Evolutionary conservation across 2,888 invertebrate genomes (phyloP).

Genomic region (Caenorhabditis sp.): DNA sequence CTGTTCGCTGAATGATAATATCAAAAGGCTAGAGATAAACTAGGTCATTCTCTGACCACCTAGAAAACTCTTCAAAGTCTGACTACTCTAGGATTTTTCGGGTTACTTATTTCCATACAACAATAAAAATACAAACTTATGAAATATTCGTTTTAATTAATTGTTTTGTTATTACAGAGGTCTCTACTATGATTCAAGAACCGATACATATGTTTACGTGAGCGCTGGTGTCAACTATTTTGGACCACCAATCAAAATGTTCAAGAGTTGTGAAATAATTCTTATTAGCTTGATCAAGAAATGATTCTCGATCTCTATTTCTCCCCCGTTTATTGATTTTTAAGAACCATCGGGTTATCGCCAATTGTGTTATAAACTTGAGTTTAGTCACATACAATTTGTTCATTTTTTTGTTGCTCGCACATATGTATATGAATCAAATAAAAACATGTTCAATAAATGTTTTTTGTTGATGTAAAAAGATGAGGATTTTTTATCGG

Average conservation of each 20-base stretch:
- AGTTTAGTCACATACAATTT: constrained; percentile 3
- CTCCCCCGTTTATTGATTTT: not conserved
- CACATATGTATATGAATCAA: not conserved
- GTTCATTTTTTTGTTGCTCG: not conserved
- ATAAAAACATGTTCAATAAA: not conserved
- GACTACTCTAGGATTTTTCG: no score
- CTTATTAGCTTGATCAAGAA: constrained; percentile 19
- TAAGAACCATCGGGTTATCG: not conserved
- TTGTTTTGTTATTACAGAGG: no score
- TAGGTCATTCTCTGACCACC: no score
- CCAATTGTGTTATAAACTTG: not conserved
- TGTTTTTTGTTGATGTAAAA: not conserved
- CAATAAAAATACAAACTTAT: no score
- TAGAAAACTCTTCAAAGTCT: no score
- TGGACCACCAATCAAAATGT: constrained; percentile 72
- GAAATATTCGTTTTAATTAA: no score
- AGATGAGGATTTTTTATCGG: not conserved
- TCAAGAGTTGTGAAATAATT: constrained; percentile 71
- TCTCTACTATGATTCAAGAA: constrained; percentile 49
- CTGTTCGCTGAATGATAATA: no score
- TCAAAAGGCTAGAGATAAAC: no score
- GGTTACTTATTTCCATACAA: no score
- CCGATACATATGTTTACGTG: constrained; percentile 64
- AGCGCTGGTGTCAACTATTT: constrained; percentile 71
- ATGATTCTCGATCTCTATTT: not conserved